Evolutionary conservation across 2,888 invertebrate species (phyloP).

Genomic region (Zygothrica quintamaculata): DNA sequence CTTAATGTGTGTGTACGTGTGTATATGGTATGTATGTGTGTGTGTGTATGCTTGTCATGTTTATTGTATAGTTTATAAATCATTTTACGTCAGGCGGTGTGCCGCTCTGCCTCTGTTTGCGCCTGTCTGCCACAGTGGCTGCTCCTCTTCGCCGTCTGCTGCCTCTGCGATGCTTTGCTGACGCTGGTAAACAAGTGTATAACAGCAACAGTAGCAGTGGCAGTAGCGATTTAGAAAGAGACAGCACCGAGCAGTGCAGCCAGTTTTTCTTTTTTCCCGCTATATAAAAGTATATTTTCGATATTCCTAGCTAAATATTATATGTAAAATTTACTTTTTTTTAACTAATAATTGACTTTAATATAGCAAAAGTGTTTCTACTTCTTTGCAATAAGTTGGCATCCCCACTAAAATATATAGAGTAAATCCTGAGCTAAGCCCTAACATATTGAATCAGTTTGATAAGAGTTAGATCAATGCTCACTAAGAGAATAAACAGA

Average conservation of each 20-base stretch:
- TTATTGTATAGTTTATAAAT: slow-evolving; percentile 66
- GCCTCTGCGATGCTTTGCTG: slow-evolving; percentile 71
- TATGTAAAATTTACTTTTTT: too few relatives aligned
- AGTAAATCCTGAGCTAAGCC: too few relatives aligned
- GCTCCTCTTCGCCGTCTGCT: slow-evolving; percentile 66
- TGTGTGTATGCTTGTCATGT: slow-evolving; percentile 34
- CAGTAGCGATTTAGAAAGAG: slow-evolving; percentile 12
- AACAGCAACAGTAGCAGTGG: slow-evolving; percentile 14
- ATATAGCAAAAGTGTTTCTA: too few relatives aligned
- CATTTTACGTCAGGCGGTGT: slow-evolving; percentile 74
- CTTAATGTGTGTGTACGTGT: slow-evolving; percentile 17
- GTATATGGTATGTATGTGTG: slow-evolving; percentile 7
- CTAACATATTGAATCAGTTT: too few relatives aligned
- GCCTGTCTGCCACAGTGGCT: slow-evolving; percentile 50
- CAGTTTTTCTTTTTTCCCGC: slow-evolving; percentile 4
- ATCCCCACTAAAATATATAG: too few relatives aligned
- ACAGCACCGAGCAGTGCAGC: neutral
- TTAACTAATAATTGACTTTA: too few relatives aligned
- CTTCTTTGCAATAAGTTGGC: too few relatives aligned
- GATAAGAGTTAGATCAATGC: too few relatives aligned
- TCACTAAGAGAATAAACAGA: too few relatives aligned
- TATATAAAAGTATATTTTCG: too few relatives aligned
- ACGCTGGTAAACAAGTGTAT: slow-evolving; percentile 73
- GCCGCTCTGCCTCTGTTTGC: slow-evolving; percentile 42
- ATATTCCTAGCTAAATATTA: too few relatives aligned